These are phyloP conservation scores for Koerneria pararmatus DNA, from an alignment of 2,888 invertebrate genomes.

Conservation along the genomic window DNA sequence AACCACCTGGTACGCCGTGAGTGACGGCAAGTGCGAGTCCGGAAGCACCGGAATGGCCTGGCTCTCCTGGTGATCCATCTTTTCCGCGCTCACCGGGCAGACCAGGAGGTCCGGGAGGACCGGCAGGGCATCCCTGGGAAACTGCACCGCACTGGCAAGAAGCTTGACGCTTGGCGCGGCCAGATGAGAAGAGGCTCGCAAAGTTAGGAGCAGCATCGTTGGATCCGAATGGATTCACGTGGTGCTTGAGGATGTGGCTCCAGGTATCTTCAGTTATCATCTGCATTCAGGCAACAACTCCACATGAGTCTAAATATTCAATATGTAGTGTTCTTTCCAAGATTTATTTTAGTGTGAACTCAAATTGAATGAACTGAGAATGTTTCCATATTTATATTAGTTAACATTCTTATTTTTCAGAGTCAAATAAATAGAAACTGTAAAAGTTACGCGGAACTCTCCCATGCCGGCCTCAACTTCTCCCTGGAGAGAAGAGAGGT, in stretches of 20 bases:
- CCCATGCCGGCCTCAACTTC: too few species aligned
- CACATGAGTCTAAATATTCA: too few species aligned
- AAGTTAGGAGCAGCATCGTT: constrained; percentile 18
- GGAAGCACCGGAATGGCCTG: constrained; percentile 19
- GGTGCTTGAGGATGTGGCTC: constrained; percentile 9
- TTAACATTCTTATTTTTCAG: too few species aligned
- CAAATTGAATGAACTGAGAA: too few species aligned
- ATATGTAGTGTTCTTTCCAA: too few species aligned
- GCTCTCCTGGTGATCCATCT: constrained; percentile 21
- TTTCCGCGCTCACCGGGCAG: constrained; percentile 23
- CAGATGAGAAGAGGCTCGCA: constrained; percentile 20
- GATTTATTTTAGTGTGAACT: too few species aligned
- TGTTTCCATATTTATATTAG: too few species aligned
- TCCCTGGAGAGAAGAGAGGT: too few species aligned
- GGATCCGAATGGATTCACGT: constrained; percentile 19
- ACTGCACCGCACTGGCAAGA: constrained; percentile 18
- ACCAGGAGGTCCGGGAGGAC: constrained; percentile 23
- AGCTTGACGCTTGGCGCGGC: constrained; percentile 19
- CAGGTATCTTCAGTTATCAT: constrained; percentile 13
- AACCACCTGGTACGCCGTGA: constrained; percentile 24
- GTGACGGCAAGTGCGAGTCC: constrained; percentile 25
- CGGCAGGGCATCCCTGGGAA: constrained; percentile 22
- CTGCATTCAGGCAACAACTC: too few species aligned
- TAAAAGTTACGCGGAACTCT: too few species aligned
- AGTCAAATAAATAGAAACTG: too few species aligned